Evolutionary conservation across 2,113 vertebrate genomes (phyloP), one percentile per base, ranked within the genome.

Genomic region (Struthidea cinerea): DNA sequence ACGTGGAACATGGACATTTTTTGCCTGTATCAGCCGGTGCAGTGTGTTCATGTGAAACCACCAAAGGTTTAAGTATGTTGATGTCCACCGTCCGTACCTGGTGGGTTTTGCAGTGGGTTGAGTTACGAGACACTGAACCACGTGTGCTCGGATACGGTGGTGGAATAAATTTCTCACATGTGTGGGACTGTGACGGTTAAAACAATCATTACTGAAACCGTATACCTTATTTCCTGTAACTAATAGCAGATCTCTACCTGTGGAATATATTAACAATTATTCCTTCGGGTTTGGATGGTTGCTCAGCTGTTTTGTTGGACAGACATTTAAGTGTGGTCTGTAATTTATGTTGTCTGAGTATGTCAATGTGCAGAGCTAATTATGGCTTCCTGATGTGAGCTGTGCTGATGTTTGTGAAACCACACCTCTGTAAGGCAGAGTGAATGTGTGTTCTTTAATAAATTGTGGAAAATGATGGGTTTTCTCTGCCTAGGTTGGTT

Each of bases 81-180:
- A 52, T 75, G 84, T 93, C 93, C 73, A 78, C 70, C 55, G 7
- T 42, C 18, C 3, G 0, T 88, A 91, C 93, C 90, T 96, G 89
- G 18, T 87, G 80, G 84, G 85, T 96, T 97, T 61, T 96, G 71
- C 77, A 94, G 55, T 65, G 16, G 30, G 84, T 88, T 83, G 91
- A 95, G 76, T 64, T 94, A 41, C 16, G 52, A 95, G 79, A 44
- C 86, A 37, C 90, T 80, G 96, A 96, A 61, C 85, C 78, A 69
- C 75, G 12, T 90, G 68, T 78, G 76, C 90, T 92, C 87, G 59
- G 91, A 95, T 97, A 94, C 2, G 11, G 84, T 17, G 69, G 79
- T 73, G 97, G 95, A 98, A 97, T 97, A 96, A 96, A 84, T 98
- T 96, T 97, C 96, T 97, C 96, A 97, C 96, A 71, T 44, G 97